Conservation (phyloP, 2,888 invertebrate genomes). For the Pyralis farinalis region DNA sequence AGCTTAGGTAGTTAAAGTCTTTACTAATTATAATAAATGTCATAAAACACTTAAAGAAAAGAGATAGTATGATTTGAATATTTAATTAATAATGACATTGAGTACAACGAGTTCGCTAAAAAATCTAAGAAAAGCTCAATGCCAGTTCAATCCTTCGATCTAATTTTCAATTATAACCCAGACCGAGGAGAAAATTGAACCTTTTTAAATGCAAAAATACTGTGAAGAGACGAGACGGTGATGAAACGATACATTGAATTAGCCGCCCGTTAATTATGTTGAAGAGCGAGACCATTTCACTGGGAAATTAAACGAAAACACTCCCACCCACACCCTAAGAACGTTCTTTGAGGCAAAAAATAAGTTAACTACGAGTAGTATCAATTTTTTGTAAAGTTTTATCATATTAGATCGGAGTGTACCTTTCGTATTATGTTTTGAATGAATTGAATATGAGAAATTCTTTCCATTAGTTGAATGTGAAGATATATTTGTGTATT, state of each 20-base stretch:
- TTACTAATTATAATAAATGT: no score
- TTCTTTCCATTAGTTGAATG: no score
- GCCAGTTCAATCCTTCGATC: constrained; percentile 23
- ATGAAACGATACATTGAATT: constrained; percentile 59
- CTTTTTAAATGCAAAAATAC: constrained; percentile 59
- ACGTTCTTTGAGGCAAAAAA: constrained; percentile 32
- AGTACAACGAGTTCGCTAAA: no score
- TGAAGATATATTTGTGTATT: no score
- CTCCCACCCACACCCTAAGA: constrained; percentile 35
- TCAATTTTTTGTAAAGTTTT: no score
- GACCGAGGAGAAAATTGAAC: constrained; percentile 33
- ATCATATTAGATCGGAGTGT: no score
- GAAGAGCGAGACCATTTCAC: constrained; percentile 60
- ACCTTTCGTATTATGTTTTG: no score
- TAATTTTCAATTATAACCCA: constrained; percentile 40
- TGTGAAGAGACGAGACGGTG: constrained; percentile 46
- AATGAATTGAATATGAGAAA: no score
- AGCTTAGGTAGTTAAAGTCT: no score
- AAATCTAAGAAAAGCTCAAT: constrained; percentile 20
- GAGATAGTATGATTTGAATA: no score
- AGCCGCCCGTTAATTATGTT: constrained; percentile 59
- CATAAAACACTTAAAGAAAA: no score
- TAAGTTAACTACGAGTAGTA: constrained; percentile 22
- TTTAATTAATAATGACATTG: no score
- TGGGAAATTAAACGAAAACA: constrained; percentile 74